A percentile compares a stretch with the other conserved stretches of the same genome.
Evolutionary conservation across 2,888 invertebrate species (phyloP).

Genomic region (Neoascia interrupta): DNA sequence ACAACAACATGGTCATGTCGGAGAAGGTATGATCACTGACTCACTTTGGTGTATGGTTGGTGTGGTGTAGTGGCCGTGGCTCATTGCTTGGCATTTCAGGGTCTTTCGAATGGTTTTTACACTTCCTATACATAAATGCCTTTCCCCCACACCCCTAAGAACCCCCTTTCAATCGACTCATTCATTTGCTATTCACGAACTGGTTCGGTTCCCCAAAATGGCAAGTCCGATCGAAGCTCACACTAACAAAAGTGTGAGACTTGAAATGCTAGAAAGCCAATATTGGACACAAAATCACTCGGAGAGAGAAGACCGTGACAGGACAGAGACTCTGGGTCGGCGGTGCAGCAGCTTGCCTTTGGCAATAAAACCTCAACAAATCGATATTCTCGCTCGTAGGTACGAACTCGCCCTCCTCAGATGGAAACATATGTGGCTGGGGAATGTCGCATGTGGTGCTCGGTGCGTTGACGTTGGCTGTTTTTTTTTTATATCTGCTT

Average conservation of each 20-base stretch:
- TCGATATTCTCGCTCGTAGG: conserved; percentile 35
- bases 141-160: neutral
- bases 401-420: conserved; percentile 8
- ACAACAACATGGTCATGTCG: conserved; percentile 97
- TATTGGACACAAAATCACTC: conserved; percentile 1
- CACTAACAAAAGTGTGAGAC: conserved; percentile 5
- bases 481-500: conserved; percentile 9
- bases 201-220: conserved; percentile 54
- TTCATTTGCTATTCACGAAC: conserved; percentile 60
- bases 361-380: conserved; percentile 26
- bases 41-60: too few species aligned
- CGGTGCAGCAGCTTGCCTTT: conserved; percentile 9
- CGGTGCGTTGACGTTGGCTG: conserved; percentile 9
- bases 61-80: conserved; percentile 1
- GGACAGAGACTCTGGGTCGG: neutral
- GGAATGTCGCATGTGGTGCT: neutral
- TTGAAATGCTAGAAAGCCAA: conserved; percentile 14
- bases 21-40: conserved; percentile 84
- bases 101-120: conserved; percentile 35
- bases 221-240: conserved; percentile 37
- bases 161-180: conserved; percentile 37
- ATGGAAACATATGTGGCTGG: conserved; percentile 1
- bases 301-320: neutral
- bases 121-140: neutral
- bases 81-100: conserved; percentile 54